Evolutionary conservation across 2,797 vertebrate genomes (phyloP), one percentile per base, ranked within the genome.

Genomic region (Anguilla obscura): DNA sequence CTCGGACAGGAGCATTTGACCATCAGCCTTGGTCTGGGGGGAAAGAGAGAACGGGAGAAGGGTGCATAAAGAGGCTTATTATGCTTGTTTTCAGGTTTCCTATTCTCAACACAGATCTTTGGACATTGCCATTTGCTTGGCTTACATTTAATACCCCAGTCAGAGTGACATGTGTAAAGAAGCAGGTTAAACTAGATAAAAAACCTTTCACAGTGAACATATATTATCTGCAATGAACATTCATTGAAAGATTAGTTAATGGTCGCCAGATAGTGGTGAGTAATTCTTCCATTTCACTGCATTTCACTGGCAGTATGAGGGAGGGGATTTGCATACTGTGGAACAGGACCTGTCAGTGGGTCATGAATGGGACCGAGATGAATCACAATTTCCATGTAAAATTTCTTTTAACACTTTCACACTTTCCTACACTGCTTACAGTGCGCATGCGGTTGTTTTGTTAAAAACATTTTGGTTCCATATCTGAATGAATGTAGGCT

Each of bases 1-100:
- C 27, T 97, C 96, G 36, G 94, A 93, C 90, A 98, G 90, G 69
- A 99, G 92, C 0, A 89, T 63, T 93, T 99, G 97, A 88, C 97
- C 98, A 0, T 96, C 89, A n/a, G 93, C 94, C 90, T 97, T 99
- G 4, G 96, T 93, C 98, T 99, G 91, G 12, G 92, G 89, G 92
- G 90, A 12, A 87, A 80, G 60, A 54, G 24, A 79, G 14, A 5
- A 12, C 1, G 69, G 27, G 14, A 14, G 69, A 33, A 33, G 36
- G 74, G 40, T 40, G 33, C 4, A 40, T 18, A n/a, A 69, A 76
- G 33, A 82, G 40, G 10, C 6, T n/a, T n/a, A 14, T 48, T 48
- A 48, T 18, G 8, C 60, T 71, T 40, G 36, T 45, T 18, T 79
- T 79, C 18, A 40, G 16, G 16, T 82, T 82, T 50, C 0, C 74